These are phyloP conservation scores for Pecten maximus DNA, from an alignment of 2,888 invertebrate genomes.

Conservation along the genomic window DNA sequence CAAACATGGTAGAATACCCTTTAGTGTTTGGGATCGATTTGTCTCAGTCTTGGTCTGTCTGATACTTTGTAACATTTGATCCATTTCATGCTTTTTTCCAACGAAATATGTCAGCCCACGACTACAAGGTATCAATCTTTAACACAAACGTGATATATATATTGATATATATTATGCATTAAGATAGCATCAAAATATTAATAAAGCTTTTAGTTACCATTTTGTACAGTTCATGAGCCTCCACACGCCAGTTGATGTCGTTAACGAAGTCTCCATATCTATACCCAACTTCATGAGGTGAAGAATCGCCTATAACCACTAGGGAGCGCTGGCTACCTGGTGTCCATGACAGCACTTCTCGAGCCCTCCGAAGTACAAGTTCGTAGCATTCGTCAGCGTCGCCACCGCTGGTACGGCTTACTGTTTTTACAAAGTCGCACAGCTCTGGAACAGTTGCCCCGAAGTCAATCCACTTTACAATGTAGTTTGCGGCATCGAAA, in stretches of 20 bases:
- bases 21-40: too few relatives aligned
- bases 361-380: conserved; percentile 67
- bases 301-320: conserved; percentile 72
- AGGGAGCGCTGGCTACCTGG: conserved; percentile 66
- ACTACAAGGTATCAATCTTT: too few relatives aligned
- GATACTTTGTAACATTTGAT: too few relatives aligned
- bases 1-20: too few relatives aligned
- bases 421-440: conserved; percentile 61
- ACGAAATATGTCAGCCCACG: too few relatives aligned
- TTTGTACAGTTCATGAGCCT: conserved; percentile 39
- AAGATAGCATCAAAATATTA: too few relatives aligned
- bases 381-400: conserved; percentile 74
- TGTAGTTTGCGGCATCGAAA: conserved; percentile 63
- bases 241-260: conserved; percentile 65
- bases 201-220: conserved; percentile 51
- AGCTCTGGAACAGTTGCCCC: conserved; percentile 61
- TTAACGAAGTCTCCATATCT: conserved; percentile 47
- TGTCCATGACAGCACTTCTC: conserved; percentile 67
- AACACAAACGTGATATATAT: too few relatives aligned
- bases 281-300: conserved; percentile 58
- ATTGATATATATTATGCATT: too few relatives aligned
- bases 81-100: too few relatives aligned
- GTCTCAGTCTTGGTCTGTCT: too few relatives aligned
- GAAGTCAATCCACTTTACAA: conserved; percentile 67
- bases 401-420: conserved; percentile 65